Evolutionary conservation across 2,888 invertebrate species (phyloP).

Genomic region (Lamproptera curius): DNA sequence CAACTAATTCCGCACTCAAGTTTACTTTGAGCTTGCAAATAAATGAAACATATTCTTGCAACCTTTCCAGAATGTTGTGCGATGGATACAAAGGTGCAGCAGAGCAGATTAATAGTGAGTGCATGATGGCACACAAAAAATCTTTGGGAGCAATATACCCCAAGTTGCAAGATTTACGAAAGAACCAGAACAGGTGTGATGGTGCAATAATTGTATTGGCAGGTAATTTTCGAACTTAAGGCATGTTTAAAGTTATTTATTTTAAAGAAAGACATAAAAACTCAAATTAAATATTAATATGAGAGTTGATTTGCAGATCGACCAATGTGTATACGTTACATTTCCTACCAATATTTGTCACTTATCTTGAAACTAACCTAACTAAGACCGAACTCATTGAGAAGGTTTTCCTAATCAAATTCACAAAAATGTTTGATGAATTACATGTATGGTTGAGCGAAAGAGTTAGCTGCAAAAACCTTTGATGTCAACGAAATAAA

Average conservation of each 20-base stretch:
- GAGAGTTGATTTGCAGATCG: not conserved
- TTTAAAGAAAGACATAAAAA: not conserved
- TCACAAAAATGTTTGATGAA: not conserved
- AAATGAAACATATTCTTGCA: not conserved
- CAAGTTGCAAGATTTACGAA: constrained; percentile 27
- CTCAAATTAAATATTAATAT: not conserved
- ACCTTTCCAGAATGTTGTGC: constrained; percentile 22
- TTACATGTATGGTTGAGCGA: not conserved
- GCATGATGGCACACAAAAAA: constrained; percentile 25
- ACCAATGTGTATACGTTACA: no score
- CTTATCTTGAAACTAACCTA: no score
- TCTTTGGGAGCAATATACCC: constrained; percentile 24
- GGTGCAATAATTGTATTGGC: no score
- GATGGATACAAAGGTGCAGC: constrained; percentile 26
- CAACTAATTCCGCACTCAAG: no score
- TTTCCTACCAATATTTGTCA: no score
- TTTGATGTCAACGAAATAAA: no score
- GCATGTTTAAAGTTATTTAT: no score
- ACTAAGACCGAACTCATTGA: no score
- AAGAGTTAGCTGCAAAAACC: no score
- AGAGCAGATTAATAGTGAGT: constrained; percentile 3
- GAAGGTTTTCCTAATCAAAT: not conserved
- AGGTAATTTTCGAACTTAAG: not conserved
- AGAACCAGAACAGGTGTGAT: constrained; percentile 21
- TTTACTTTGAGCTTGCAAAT: no score